These are phyloP conservation scores for Clarias macrocephalus DNA, from an alignment of 2,113 vertebrate species.

Conservation along the genomic window DNA sequence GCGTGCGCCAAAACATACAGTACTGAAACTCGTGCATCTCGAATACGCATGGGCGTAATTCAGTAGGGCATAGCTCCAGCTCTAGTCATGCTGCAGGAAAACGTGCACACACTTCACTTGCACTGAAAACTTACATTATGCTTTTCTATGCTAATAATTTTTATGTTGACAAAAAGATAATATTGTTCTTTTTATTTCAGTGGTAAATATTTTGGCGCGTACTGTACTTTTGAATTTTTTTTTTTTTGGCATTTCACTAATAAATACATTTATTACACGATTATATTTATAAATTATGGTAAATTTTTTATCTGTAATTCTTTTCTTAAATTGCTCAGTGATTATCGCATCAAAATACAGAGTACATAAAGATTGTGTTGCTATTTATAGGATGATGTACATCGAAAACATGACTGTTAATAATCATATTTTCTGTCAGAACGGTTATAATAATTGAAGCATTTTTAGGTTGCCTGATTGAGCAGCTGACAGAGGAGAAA, in stretches of 20 bases:
- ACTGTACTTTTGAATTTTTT: background rate
- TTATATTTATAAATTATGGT: too few relatives aligned
- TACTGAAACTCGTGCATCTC: too few relatives aligned
- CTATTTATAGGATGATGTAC: background rate
- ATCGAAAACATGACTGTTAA: background rate
- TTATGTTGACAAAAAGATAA: too few relatives aligned
- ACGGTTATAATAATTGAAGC: background rate
- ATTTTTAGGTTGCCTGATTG: constrained; percentile 85
- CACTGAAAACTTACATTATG: too few relatives aligned
- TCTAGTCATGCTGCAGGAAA: too few relatives aligned
- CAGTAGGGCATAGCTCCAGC: too few relatives aligned
- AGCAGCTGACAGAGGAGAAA: constrained; percentile 93
- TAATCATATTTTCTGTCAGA: background rate
- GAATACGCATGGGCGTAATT: too few relatives aligned
- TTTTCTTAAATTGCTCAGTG: background rate
- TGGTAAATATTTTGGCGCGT: too few relatives aligned
- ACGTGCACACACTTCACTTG: too few relatives aligned
- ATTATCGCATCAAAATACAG: background rate
- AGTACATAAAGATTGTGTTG: background rate
- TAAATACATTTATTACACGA: background rate
- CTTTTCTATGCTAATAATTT: too few relatives aligned
- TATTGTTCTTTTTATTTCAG: too few relatives aligned
- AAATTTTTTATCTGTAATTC: background rate
- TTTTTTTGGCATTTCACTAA: background rate
- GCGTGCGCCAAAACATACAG: too few relatives aligned